A percentile compares a stretch with the other conserved stretches of the same genome.
These are phyloP conservation scores for Halictus ligatus DNA, from an alignment of 2,888 invertebrate species.

Conservation along the genomic window DNA sequence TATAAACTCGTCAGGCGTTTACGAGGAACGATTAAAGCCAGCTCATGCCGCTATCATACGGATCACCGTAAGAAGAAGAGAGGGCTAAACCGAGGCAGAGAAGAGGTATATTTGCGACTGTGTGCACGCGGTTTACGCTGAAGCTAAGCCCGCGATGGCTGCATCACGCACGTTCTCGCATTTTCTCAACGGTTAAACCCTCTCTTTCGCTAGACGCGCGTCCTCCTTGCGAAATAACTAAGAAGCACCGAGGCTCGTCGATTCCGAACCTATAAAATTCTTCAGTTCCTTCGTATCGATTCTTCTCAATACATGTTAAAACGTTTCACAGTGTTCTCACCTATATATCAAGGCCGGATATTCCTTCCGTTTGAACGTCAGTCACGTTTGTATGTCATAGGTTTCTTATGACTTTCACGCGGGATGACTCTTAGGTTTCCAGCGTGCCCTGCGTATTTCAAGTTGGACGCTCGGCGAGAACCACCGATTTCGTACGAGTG, in stretches of 20 bases:
- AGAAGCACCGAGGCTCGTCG: background rate
- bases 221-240: background rate
- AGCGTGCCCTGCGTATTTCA: no score
- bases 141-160: conserved; percentile 74
- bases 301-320: background rate
- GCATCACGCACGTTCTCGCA: conserved; percentile 74
- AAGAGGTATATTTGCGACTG: conserved; percentile 50
- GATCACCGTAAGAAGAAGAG: conserved; percentile 58
- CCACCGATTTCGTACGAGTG: no score
- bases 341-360: no score
- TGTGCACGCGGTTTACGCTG: conserved; percentile 67
- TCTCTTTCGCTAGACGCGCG: conserved; percentile 7
- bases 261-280: background rate
- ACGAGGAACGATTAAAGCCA: conserved; percentile 77
- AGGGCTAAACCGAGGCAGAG: conserved; percentile 21
- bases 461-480: no score
- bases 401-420: no score
- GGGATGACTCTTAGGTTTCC: no score
- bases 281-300: background rate
- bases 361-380: no score
- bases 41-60: conserved; percentile 55
- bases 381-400: no score
- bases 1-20: conserved; percentile 79
- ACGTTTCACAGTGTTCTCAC: background rate
- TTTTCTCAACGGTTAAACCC: conserved; percentile 34